phyloP scores from a whole-genome alignment of 2,113 vertebrate species.

The Tachysurus vachellii region DNA sequence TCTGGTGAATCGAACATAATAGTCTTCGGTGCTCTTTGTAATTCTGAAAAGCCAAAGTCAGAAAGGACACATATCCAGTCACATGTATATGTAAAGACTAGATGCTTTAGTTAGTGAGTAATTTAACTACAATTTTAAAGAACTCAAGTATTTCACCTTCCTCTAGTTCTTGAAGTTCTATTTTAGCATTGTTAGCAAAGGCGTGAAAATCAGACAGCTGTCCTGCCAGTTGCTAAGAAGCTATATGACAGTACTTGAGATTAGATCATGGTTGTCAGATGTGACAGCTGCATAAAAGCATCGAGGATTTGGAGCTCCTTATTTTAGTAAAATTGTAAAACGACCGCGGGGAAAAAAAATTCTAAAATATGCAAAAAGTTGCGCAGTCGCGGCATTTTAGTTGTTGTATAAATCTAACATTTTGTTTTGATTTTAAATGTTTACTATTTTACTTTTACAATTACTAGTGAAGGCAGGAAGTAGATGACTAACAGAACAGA shows the following conservation, averaged over 20 bases:
- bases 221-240: neutral
- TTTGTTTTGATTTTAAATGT: neutral
- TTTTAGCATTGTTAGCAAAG: neutral
- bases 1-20: slow-evolving; percentile 79
- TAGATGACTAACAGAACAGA: neutral
- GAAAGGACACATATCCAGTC: neutral
- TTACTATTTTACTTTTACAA: neutral
- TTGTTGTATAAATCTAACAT: neutral
- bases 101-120: neutral
- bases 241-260: neutral
- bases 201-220: neutral
- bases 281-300: neutral
- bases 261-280: neutral
- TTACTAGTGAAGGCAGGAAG: neutral
- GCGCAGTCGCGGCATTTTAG: neutral
- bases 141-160: neutral
- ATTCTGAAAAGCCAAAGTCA: slow-evolving; percentile 53
- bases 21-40: slow-evolving; percentile 65
- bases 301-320: neutral
- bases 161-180: neutral
- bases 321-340: neutral
- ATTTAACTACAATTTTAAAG: neutral
- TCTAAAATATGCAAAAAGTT: neutral
- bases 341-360: neutral
- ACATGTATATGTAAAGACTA: neutral